Evolutionary conservation across 2,797 vertebrate genomes (phyloP), one percentile per base, ranked within the genome.

Genomic region (Sebastes steindachneri): DNA sequence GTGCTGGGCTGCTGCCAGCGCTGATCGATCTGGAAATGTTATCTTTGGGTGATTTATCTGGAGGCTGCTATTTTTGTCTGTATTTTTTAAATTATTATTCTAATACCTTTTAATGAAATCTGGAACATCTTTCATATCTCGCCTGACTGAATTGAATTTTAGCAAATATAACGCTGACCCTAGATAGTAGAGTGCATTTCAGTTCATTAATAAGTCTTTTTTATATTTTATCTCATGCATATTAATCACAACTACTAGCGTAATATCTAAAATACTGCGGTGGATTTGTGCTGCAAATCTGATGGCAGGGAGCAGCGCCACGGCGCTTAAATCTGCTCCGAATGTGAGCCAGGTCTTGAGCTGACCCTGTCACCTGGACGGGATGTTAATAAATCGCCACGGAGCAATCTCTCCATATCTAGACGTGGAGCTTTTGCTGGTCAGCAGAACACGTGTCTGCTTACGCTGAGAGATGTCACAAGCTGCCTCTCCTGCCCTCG

Each of bases 391-490:
- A 92, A 83, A 92, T 83, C 75, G 83, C 83, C 82, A 79, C 37
- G 17, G 82, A 89, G 87, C 54, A 83, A 90, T 89, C 80, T 86
- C 75, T 83, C 76, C 81, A 1, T 73, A 89, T 89, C 85, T 66
- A 64, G 77, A 86, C 41, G 35, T 62, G 75, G 68, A 78, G 79
- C 57, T 88, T 90, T 79, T 68, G 62, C 82, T 87, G 92, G 91
- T 94, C 93, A 94, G 94, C 88, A 92, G 80, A 91, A 93, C 88
- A 84, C 65, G 45, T 87, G 80, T 92, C 71, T 83, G 84, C 88
- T 90, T 81, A 83, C 79, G 66, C 58, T 78, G 70, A 81, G 75
- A 87, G 72, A 85, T 83, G 89, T 91, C 86, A 89, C 37, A 83
- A 89, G 54, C 82, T 81, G 73, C 73, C 65, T 75, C 48, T 60